phyloP scores from a whole-genome alignment of 1,140 invertebrate species.

The Andricus grossulariae region DNA sequence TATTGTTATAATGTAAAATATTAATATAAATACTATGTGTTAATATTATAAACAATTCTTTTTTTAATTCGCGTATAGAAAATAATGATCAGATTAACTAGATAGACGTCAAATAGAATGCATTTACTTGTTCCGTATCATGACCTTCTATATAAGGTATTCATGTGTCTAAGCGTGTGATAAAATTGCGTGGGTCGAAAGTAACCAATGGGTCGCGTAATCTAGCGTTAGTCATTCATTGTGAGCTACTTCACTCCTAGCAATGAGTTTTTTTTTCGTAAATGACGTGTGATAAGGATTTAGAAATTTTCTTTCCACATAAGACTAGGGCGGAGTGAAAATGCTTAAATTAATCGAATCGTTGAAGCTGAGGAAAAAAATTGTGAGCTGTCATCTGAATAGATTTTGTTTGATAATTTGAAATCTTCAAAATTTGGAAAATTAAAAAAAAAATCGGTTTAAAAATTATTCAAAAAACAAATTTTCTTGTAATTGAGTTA shows the following conservation, averaged over 20 bases:
- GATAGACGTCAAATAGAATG: neutral
- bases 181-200: constrained; percentile 66
- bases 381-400: too few relatives aligned
- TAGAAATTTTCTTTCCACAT: neutral
- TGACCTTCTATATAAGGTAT: constrained; percentile 40
- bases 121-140: constrained; percentile 37
- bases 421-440: neutral
- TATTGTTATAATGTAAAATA: constrained; percentile 45
- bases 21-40: constrained; percentile 46
- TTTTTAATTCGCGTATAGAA: too few relatives aligned
- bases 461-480: too few relatives aligned
- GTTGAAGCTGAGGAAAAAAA: too few relatives aligned
- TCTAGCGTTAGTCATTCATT: constrained; percentile 67
- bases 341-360: too few relatives aligned
- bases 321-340: too few relatives aligned
- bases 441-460: neutral
- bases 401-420: too few relatives aligned
- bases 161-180: constrained; percentile 49
- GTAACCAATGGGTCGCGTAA: constrained; percentile 66
- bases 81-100: too few relatives aligned
- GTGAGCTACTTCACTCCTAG: constrained; percentile 65
- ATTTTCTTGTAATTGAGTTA: too few relatives aligned
- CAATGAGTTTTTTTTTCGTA: constrained; percentile 71
- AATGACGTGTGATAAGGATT: constrained; percentile 69
- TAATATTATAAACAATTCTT: constrained; percentile 30